phyloP scores from a whole-genome alignment of 2,113 vertebrate genomes.

The Pipa parva region DNA sequence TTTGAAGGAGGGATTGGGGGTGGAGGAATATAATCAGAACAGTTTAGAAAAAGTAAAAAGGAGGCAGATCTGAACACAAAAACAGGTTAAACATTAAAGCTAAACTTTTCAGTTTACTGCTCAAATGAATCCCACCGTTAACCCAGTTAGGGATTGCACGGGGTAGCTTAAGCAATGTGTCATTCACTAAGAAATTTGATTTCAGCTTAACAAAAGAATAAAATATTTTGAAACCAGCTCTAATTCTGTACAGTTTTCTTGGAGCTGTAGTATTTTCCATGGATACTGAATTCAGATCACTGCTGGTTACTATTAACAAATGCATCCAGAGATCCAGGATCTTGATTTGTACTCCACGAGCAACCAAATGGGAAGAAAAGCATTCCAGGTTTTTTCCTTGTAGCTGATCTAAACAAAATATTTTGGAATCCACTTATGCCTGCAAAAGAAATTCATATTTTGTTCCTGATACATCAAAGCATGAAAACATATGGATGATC shows the following conservation, averaged over 20 bases:
- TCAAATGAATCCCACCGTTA: slow-evolving; percentile 7
- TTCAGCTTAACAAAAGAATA: slow-evolving; percentile 3
- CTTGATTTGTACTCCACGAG: slow-evolving; percentile 31
- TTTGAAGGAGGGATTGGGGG: neutral
- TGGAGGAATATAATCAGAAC: neutral
- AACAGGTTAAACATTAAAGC: neutral
- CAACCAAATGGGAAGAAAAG: slow-evolving; percentile 35
- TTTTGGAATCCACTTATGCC: slow-evolving; percentile 43
- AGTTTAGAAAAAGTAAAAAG: no score
- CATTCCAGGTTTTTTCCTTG: slow-evolving; percentile 34
- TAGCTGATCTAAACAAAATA: slow-evolving; percentile 41
- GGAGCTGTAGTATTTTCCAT: slow-evolving; percentile 20
- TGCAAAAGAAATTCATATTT: slow-evolving; percentile 43
- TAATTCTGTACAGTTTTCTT: slow-evolving; percentile 40
- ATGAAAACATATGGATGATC: slow-evolving; percentile 10
- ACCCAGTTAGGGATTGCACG: slow-evolving; percentile 15
- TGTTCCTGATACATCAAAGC: slow-evolving; percentile 30
- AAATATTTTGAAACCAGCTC: slow-evolving; percentile 14
- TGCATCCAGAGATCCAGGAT: slow-evolving; percentile 31
- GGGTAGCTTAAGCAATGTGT: slow-evolving; percentile 20
- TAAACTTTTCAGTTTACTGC: slow-evolving; percentile 6
- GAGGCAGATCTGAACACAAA: no score
- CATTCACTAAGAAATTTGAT: slow-evolving; percentile 17
- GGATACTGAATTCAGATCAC: slow-evolving; percentile 25
- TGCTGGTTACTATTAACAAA: slow-evolving; percentile 34